Evolutionary conservation across 2,797 vertebrate genomes (phyloP), one percentile per base, ranked within the genome.

Genomic region (Galaxias olidus): DNA sequence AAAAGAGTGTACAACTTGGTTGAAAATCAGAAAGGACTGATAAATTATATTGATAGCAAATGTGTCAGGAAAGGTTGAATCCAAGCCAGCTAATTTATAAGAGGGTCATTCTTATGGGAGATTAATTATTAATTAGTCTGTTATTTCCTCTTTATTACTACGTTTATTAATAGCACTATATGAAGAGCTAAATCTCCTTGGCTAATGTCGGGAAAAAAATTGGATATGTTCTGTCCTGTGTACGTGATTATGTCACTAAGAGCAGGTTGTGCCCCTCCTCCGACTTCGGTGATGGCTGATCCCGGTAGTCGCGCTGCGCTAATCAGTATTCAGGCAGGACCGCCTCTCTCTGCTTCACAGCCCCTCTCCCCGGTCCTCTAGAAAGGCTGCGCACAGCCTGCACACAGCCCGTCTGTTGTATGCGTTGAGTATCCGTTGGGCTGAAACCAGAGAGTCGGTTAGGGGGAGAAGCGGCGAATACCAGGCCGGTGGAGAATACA

Each of bases 261-360:
- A 40, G 30, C 41, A 72, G 80, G 30, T 18, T 10, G 4, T 19
- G 43, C 84, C 89, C 85, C 89, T 80, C 84, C 81, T 80, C 72
- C 81, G 81, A 57, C 88, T 83, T 83, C 89, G 93, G 82, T 94
- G 92, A 93, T 92, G 91, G 91, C 84, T 87, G 84, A 82, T 82
- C 88, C 86, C 89, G 90, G 82, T 75, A 78, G 90, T 80, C 77
- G 76, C 48, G 90, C 89, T 81, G 75, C 72, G 65, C 84, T 92
- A 91, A 92, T 94, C 92, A 82, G 89, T 90, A 91, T 94, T 92
- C 91, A 87, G 54, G 73, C 90, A 88, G 92, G 85, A 87, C 92
- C 91, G 92, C 92, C 93, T 93, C 74, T 71, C 87, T 85, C 64
- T 52, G 79, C 78, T 73, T 64, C 73, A 61, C 77, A 83, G 41